Base-by-base conservation (phyloP, 2,797 vertebrate species). In the Aulostomus chinensis region DNA sequence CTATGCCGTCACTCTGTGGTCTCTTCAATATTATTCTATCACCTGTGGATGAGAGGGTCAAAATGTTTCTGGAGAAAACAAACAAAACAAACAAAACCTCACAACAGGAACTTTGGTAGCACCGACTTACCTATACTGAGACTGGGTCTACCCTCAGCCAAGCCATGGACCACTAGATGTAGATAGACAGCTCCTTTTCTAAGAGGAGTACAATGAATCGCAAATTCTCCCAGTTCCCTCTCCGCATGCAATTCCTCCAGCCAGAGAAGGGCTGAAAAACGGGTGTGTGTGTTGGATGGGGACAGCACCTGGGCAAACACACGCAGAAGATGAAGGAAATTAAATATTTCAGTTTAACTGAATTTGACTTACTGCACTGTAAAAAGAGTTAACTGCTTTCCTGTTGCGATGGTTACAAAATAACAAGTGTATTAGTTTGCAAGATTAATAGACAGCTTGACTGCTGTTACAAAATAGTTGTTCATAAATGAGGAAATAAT, bases 241-340 rank as follows among this genome's bases (percentile, higher is more conserved):
- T 95, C 95, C 8, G 86, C 86, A 0, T 93, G 63, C 36, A 98
- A 89, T 67, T 99, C 97, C 78, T 98, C 96, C 38, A 99, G 88
- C 96, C 96, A 99, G 13, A 99, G 70, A 9, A 99, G 88, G 2
- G 92, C 73, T 0, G 94, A 94, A 73, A 98, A 95, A 16, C 92
- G 91, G 1, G 74, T 53, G 29, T 64, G 82, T 59, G 93, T 91
- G 73, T 94, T 95, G 18, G 71, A 63, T 20, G 91, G 59, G 17
- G 75, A 91, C 71, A 96, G 71, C 21, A 59, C 78, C 95, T 98
- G 84, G 10, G 70, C 58, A 39, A 15, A 49, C 9, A 34, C 7
- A 39, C 9, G 12, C 12, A 31, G 9, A 13, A 15, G 13, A 10
- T n/a, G n/a, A n/a, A n/a, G n/a, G n/a, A n/a, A n/a, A n/a, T n/a